Percentiles rank a stretch among this genome's conserved stretches.
Evolutionary conservation across 30 jellyfish, hydroid and myxozoan genomes (phyloP).

Genomic region (Pelagia noctiluca): DNA sequence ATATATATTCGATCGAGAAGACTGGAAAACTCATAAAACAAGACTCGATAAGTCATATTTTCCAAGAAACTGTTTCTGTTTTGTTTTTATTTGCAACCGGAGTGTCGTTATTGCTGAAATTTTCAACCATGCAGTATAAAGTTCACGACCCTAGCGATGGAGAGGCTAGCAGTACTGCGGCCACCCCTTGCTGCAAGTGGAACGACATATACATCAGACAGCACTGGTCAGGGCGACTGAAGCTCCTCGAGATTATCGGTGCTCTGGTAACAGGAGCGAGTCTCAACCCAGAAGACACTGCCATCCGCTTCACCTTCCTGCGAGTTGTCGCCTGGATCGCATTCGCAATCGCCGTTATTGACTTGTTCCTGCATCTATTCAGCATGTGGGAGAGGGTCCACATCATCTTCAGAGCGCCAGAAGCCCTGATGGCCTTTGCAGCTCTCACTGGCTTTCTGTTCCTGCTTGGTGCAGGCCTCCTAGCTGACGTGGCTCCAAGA

Average conservation of each 20-base stretch:
- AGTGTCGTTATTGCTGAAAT: too few species aligned
- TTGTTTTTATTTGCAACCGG: too few species aligned
- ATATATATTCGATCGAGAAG: too few species aligned
- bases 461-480: conserved; percentile 61
- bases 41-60: too few species aligned
- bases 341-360: conserved; percentile 44
- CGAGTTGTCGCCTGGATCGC: conserved; percentile 76
- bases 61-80: too few species aligned
- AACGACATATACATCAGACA: conserved; percentile 45
- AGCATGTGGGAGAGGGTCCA: conserved; percentile 62
- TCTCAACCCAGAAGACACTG: conserved; percentile 59
- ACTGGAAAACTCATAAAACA: too few species aligned
- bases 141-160: conserved; percentile 44
- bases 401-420: conserved; percentile 57
- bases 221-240: conserved; percentile 71
- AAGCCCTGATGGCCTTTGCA: conserved; percentile 69
- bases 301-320: conserved; percentile 56
- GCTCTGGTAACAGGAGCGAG: conserved; percentile 50
- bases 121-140: conserved; percentile 60
- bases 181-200: conserved; percentile 23
- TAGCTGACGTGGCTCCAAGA: conserved; percentile 68
- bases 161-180: background rate
- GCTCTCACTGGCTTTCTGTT: conserved; percentile 66
- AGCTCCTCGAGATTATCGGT: conserved; percentile 41
- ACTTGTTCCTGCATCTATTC: conserved; percentile 51